Evolutionary conservation across 92 coral and sea anemone genomes (phyloP).

Genomic region (Scolanthus callimorphus): DNA sequence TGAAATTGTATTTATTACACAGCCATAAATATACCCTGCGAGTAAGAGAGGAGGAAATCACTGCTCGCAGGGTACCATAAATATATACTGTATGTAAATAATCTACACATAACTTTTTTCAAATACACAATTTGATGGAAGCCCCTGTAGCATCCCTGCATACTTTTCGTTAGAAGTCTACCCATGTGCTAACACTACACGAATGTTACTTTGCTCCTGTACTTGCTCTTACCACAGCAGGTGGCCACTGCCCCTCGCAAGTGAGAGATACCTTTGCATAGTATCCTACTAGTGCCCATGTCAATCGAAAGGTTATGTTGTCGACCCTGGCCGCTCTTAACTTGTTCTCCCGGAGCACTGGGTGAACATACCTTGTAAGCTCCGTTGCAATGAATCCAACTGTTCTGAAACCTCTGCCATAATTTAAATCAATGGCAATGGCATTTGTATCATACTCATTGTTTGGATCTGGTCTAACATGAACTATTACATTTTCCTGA

Average conservation of each 20-base stretch:
- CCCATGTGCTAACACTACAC: no score
- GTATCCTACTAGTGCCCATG: conserved; percentile 23
- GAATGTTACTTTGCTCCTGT: neutral
- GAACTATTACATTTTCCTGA: neutral
- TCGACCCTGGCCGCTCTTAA: conserved; percentile 12
- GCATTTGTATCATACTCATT: conserved; percentile 44
- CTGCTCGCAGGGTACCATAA: no score
- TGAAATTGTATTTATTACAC: no score
- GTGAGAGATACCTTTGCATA: conserved; percentile 20
- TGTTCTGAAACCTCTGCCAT: conserved; percentile 18
- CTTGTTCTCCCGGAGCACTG: conserved; percentile 4
- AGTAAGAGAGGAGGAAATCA: no score
- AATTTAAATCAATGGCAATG: conserved; percentile 27
- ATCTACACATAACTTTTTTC: no score
- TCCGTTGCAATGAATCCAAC: conserved; percentile 43
- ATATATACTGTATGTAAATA: no score
- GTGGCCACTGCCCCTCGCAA: conserved; percentile 25
- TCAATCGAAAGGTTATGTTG: conserved; percentile 18
- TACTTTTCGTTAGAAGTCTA: no score
- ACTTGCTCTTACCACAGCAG: conserved; percentile 8
- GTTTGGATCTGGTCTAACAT: conserved; percentile 31
- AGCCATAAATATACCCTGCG: no score
- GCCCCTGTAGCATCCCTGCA: no score
- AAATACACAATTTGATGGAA: no score
- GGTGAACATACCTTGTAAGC: conserved; percentile 31